These are phyloP conservation scores for Patella vulgata DNA, from an alignment of 1,140 invertebrate genomes.

Conservation along the genomic window DNA sequence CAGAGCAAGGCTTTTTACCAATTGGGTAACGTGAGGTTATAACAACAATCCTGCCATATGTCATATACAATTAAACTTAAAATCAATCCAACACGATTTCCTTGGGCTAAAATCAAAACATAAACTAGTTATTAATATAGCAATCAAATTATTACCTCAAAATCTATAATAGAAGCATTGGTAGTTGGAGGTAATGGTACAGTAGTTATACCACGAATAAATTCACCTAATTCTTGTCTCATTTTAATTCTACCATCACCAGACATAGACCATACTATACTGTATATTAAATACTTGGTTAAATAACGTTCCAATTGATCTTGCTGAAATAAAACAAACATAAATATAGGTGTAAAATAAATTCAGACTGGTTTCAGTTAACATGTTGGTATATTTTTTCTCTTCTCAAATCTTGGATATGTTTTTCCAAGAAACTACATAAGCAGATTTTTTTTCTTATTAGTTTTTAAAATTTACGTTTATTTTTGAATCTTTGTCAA, in stretches of 20 bases:
- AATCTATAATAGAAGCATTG: conserved; percentile 93
- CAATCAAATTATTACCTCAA: no score
- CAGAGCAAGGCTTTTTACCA: no score
- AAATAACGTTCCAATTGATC: conserved; percentile 96
- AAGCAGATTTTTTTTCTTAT: no score
- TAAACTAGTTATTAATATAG: no score
- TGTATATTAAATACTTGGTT: conserved; percentile 89
- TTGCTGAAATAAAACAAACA: conserved; percentile 66
- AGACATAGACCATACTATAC: conserved; percentile 96
- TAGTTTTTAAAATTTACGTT: no score
- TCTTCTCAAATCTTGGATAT: neutral
- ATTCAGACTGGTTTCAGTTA: neutral
- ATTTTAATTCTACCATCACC: conserved; percentile 98
- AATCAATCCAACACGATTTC: no score
- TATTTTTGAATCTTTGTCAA: no score
- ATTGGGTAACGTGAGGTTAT: no score
- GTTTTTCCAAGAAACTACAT: neutral
- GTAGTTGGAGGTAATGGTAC: conserved; percentile 81
- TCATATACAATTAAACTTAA: no score
- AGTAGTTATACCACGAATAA: conserved; percentile 93
- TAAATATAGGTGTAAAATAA: conserved; percentile 13
- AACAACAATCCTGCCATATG: no score
- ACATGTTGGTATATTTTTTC: neutral
- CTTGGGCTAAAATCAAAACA: no score
- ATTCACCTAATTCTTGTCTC: conserved; percentile 92